A percentile compares a stretch with the other conserved stretches of the same genome.
Conservation (phyloP, 2,113 vertebrate genomes). For the Panthera tigris region DNA sequence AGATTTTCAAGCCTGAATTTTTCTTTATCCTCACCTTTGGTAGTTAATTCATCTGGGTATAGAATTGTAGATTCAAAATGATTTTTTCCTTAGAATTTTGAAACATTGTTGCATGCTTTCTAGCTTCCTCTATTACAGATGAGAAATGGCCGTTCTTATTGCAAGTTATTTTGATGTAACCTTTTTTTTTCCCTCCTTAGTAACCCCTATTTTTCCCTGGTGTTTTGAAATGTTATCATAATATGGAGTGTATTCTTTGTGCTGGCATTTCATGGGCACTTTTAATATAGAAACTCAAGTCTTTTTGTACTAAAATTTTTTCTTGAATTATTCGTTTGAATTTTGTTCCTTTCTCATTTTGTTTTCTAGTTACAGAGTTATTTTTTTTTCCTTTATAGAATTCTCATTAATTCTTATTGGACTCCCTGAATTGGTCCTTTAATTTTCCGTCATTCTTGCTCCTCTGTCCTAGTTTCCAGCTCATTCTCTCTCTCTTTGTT, state of each 20-base stretch:
- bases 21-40: background rate
- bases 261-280: background rate
- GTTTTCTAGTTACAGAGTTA: background rate
- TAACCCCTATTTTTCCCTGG: background rate
- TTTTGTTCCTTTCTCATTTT: background rate
- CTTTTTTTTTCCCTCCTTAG: background rate
- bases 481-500: background rate
- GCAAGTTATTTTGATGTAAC: background rate
- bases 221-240: conserved; percentile 19
- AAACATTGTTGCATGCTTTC: background rate
- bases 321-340: background rate
- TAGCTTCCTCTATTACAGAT: background rate
- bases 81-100: background rate
- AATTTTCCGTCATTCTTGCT: background rate
- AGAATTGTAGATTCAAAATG: conserved; percentile 37
- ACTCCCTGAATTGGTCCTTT: background rate
- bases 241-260: background rate
- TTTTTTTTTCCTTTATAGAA: background rate
- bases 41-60: conserved; percentile 27
- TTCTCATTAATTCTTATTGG: background rate
- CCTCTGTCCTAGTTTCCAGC: background rate
- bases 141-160: background rate
- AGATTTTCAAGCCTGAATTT: conserved; percentile 17
- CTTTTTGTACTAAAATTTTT: conserved; percentile 1
- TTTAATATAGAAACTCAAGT: conserved; percentile 20